Evolutionary conservation across 2,797 vertebrate species (phyloP).

Genomic region (Sebastes vulpes): DNA sequence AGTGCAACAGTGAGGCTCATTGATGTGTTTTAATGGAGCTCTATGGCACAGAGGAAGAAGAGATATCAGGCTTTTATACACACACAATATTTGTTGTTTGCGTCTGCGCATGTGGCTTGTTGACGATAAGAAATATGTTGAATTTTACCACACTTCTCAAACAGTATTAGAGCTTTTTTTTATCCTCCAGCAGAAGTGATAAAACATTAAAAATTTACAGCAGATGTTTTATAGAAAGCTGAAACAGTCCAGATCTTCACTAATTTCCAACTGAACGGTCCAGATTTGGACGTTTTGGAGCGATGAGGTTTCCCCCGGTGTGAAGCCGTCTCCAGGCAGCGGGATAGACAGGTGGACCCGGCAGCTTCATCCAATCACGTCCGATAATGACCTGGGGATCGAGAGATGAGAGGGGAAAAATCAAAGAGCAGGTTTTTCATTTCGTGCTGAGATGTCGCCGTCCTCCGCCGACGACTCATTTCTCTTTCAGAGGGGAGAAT

Average conservation of each 20-base stretch:
- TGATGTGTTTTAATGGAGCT: background rate
- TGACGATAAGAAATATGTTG: background rate
- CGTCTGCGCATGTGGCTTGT: background rate
- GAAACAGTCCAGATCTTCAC: background rate
- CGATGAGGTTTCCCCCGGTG: background rate
- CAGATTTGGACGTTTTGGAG: background rate
- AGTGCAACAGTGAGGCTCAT: background rate
- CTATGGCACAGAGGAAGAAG: background rate
- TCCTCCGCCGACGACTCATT: background rate
- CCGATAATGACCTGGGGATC: conserved; percentile 34
- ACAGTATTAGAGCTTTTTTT: background rate
- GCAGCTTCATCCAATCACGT: conserved; percentile 35
- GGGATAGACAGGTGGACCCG: background rate
- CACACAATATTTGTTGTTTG: no score
- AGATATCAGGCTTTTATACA: background rate
- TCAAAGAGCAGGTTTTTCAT: conserved; percentile 37
- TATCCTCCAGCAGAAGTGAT: background rate
- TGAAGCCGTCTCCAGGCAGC: conserved; percentile 1
- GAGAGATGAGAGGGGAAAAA: conserved; percentile 1
- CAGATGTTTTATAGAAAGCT: background rate
- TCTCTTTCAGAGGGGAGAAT: conserved; percentile 30
- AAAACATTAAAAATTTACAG: no score
- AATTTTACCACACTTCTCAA: background rate
- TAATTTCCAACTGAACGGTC: background rate
- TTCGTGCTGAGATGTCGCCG: conserved; percentile 2